Evolutionary conservation across 2,888 invertebrate genomes (phyloP), one percentile per base, ranked within the genome.

Genomic region (Drosophila falleni): DNA sequence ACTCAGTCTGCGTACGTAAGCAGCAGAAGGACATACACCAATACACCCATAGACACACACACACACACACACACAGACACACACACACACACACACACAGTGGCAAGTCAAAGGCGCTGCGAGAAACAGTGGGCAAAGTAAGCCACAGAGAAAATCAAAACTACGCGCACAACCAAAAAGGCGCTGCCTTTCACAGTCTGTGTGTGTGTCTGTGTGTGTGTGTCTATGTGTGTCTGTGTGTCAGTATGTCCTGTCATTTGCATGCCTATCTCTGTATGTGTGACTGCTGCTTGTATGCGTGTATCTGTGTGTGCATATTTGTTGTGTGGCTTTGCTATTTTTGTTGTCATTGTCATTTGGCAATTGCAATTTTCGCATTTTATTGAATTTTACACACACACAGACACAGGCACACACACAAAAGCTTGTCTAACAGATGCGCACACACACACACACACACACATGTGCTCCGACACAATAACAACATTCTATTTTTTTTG

Each of bases 1-100:
- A 86, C 73, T 87, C 89, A 84, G 90, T 89, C 90, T 86, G 90
- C 89, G 89, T 86, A 90, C 90, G 90, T 90, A 86, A 86, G 86
- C 87, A 82, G 78, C 78, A 80, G 90, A 89, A 90, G 90, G 90
- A 90, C 88, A 89, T 67, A 72, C 78, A 83, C 66, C 58, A 47
- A 70, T 58, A 69, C 68, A 63, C 50, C 55, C 56, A 53, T 50
- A 68, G 49, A 55, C 23, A 47, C 15, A 64, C 39, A 67, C 39
- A 55, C 44, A 50, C 26, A 53, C 19, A 19, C 1, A 19, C 19
- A 44, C 31, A 41, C 46, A 50, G 49, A 50, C 44, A 47, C 61
- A 63, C 60, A 47, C 6, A 49, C 58, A 74, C 65, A n/a, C n/a
- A n/a, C 62, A 62, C n/a, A 66, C 44, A 69, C 70, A 71, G 53